Percentiles rank a stretch among this genome's conserved stretches.
Conservation (phyloP, 2,113 vertebrate genomes). For the Sapajus apella region DNA sequence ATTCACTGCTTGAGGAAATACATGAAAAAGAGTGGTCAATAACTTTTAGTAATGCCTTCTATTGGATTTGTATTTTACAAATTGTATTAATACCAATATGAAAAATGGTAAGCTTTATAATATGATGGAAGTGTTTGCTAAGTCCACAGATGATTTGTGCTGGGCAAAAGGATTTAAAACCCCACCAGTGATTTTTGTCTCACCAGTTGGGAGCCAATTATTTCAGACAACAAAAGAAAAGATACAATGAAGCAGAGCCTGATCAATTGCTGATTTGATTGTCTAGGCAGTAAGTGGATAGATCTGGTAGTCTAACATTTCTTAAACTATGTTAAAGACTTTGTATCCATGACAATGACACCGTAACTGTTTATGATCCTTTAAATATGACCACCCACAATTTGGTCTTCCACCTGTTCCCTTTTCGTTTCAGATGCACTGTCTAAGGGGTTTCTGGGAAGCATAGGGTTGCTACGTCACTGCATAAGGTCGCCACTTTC, state of each 20-base stretch:
- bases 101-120: background rate
- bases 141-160: background rate
- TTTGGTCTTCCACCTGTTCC: background rate
- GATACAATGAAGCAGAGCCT: background rate
- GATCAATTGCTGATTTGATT: background rate
- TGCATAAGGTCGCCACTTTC: background rate
- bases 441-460: background rate
- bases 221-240: conserved; percentile 5
- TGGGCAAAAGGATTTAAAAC: background rate
- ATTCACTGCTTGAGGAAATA: background rate
- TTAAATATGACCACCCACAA: background rate
- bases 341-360: background rate
- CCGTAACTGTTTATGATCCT: background rate
- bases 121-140: background rate
- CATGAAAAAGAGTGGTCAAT: background rate
- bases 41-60: background rate
- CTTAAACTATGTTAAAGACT: background rate
- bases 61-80: background rate
- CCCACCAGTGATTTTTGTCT: background rate
- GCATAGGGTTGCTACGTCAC: too few relatives aligned
- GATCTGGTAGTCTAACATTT: background rate
- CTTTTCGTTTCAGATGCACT: background rate
- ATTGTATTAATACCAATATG: background rate
- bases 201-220: background rate
- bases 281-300: background rate